Conservation (phyloP, 2,888 invertebrate genomes). For the Drosophila paramelanica region DNA sequence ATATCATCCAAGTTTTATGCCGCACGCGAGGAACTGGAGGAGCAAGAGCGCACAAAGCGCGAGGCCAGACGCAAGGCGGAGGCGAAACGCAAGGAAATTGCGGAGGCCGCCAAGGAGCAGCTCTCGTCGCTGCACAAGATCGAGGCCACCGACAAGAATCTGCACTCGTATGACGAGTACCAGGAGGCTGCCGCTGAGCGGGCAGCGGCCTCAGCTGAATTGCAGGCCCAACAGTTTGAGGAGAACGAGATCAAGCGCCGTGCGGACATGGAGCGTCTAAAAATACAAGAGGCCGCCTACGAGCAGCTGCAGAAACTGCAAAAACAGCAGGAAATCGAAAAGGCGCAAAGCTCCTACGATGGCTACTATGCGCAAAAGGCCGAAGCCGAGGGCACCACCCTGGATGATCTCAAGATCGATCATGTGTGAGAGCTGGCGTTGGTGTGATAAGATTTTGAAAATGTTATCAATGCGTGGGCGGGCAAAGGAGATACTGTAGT, state of each 20-base stretch:
- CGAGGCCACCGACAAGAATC: conserved; percentile 63
- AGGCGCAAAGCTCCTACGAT: conserved; percentile 72
- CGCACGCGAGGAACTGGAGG: conserved; percentile 66
- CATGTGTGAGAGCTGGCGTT: conserved; percentile 53
- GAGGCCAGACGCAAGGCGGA: conserved; percentile 77
- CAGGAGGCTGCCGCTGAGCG: conserved; percentile 76
- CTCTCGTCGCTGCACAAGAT: conserved; percentile 68
- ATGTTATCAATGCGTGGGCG: conserved; percentile 22
- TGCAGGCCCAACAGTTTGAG: conserved; percentile 78
- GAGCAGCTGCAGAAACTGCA: conserved; percentile 74
- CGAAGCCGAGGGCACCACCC: conserved; percentile 50
- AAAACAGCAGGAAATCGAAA: conserved; percentile 73
- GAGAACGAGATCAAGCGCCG: conserved; percentile 76
- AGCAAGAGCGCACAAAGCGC: conserved; percentile 76
- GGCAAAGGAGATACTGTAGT: neutral
- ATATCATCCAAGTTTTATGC: conserved; percentile 71
- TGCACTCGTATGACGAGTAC: conserved; percentile 71
- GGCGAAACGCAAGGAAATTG: conserved; percentile 73
- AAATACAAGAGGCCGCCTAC: conserved; percentile 80
- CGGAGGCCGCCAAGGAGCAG: conserved; percentile 80
- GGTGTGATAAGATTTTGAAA: conserved; percentile 42
- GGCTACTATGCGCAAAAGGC: conserved; percentile 76
- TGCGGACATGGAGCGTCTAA: conserved; percentile 73
- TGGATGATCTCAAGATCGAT: conserved; percentile 65
- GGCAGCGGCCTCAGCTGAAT: conserved; percentile 79